These are phyloP conservation scores for Tinea trinotella DNA, from an alignment of 2,888 invertebrate species.

Conservation along the genomic window DNA sequence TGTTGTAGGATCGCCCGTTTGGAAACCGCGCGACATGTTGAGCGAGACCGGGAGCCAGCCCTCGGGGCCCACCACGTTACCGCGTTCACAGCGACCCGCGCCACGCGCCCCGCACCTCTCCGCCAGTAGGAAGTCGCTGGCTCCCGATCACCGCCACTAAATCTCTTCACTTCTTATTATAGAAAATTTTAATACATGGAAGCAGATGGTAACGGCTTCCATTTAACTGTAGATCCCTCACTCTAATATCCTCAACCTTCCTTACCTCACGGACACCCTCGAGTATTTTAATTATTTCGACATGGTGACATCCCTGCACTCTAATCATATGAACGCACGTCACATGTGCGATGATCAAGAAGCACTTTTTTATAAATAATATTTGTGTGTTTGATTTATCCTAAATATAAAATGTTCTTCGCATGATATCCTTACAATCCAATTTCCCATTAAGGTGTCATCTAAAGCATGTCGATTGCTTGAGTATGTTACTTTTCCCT, in stretches of 20 bases:
- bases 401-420: not conserved
- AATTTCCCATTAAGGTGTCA: not conserved
- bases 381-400: slow-evolving; percentile 3
- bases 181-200: slow-evolving; percentile 4
- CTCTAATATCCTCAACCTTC: not conserved
- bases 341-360: not conserved
- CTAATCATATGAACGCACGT: not conserved
- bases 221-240: slow-evolving; percentile 12
- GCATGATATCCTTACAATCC: not conserved
- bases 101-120: slow-evolving; percentile 61
- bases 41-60: slow-evolving; percentile 61
- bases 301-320: not conserved
- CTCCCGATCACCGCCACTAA: slow-evolving; percentile 64
- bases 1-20: slow-evolving; percentile 96
- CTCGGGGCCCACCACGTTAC: slow-evolving; percentile 34
- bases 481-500: not conserved
- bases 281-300: not conserved
- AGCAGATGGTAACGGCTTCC: slow-evolving; percentile 4
- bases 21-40: slow-evolving; percentile 95
- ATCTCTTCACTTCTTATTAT: slow-evolving; percentile 9
- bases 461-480: not conserved
- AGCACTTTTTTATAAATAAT: not conserved
- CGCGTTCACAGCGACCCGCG: slow-evolving; percentile 44
- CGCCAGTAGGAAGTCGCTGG: slow-evolving; percentile 69
- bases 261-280: not conserved